A percentile compares a stretch with the other conserved stretches of the same genome.
Evolutionary conservation across 1,140 invertebrate species (phyloP).

Genomic region (Cyclargus thomasi): DNA sequence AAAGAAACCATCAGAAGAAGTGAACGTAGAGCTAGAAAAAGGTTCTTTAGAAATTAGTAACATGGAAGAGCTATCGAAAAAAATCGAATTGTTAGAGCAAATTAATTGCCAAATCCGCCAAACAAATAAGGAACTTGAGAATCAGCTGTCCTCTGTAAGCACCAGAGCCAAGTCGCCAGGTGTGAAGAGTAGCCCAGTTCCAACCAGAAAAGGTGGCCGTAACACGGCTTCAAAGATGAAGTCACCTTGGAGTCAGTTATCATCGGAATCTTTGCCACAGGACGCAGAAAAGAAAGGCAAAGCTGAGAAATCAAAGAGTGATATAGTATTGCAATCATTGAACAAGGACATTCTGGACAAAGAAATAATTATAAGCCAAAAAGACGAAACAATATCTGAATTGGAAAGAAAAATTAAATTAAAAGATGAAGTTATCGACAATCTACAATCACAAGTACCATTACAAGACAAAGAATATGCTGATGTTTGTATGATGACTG

Average conservation of each 20-base stretch:
- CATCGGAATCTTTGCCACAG: slow-evolving; percentile 47
- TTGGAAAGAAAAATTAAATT: slow-evolving; percentile 35
- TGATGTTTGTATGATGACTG: slow-evolving; percentile 39
- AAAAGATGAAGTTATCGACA: slow-evolving; percentile 41
- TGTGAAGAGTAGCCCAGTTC: slow-evolving; percentile 55
- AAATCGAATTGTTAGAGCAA: slow-evolving; percentile 73
- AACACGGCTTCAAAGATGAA: slow-evolving; percentile 50
- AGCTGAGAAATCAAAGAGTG: slow-evolving; percentile 49
- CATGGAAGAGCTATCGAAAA: slow-evolving; percentile 64
- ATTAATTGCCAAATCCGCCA: slow-evolving; percentile 73
- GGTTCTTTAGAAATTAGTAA: slow-evolving; percentile 66
- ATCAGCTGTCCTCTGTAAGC: slow-evolving; percentile 62
- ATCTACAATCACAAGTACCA: slow-evolving; percentile 33
- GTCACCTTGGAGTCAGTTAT: slow-evolving; percentile 64
- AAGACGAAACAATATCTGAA: slow-evolving; percentile 49
- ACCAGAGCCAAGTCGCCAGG: slow-evolving; percentile 45
- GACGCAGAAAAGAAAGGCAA: slow-evolving; percentile 58
- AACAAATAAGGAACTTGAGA: slow-evolving; percentile 75
- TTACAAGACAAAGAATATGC: slow-evolving; percentile 25
- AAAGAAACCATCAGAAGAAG: slow-evolving; percentile 24
- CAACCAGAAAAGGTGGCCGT: slow-evolving; percentile 54
- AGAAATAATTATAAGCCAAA: slow-evolving; percentile 61
- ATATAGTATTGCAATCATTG: slow-evolving; percentile 59
- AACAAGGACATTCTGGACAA: slow-evolving; percentile 72
- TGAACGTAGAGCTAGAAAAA: slow-evolving; percentile 63